Conservation (phyloP, 2,797 vertebrate genomes). For the Parotocinclus haroldoi region DNA sequence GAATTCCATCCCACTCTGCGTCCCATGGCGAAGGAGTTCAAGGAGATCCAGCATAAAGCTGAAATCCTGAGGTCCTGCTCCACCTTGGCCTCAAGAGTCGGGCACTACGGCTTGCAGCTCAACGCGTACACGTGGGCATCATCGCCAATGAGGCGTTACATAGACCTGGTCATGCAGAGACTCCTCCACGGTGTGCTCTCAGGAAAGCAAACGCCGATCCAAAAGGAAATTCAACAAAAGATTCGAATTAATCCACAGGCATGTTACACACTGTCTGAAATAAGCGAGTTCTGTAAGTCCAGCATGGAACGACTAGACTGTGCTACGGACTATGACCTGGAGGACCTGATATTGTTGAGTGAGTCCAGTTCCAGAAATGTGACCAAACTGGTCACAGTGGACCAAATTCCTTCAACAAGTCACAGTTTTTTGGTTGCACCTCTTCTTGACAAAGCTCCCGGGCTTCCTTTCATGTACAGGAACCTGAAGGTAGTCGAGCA, state of each 20-base stretch:
- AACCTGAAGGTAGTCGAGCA: slow-evolving; percentile 39
- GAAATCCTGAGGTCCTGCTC: slow-evolving; percentile 29
- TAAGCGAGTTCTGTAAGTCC: slow-evolving; percentile 20
- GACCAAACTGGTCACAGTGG: slow-evolving; percentile 29
- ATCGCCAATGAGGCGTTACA: slow-evolving; percentile 46
- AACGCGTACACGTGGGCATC: slow-evolving; percentile 37
- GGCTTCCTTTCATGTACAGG: slow-evolving; percentile 30
- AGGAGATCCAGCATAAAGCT: slow-evolving; percentile 26
- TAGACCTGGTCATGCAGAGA: slow-evolving; percentile 44
- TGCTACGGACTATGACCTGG: background rate
- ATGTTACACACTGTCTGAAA: slow-evolving; percentile 5
- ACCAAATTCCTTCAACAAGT: background rate
- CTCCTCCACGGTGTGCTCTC: slow-evolving; percentile 30
- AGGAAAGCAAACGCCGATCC: too few relatives aligned
- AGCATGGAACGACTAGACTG: slow-evolving; percentile 8
- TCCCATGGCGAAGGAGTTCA: slow-evolving; percentile 30
- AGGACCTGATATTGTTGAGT: background rate
- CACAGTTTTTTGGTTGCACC: slow-evolving; percentile 26
- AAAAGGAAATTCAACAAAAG: slow-evolving; percentile 5
- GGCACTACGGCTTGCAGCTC: slow-evolving; percentile 38
- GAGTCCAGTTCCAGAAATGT: slow-evolving; percentile 8
- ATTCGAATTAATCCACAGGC: too few relatives aligned
- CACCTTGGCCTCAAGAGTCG: slow-evolving; percentile 20
- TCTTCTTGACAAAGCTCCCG: background rate
- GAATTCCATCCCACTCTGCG: slow-evolving; percentile 32